These are phyloP conservation scores for Monochamus alternatus DNA, from an alignment of 2,888 invertebrate genomes.

Conservation along the genomic window DNA sequence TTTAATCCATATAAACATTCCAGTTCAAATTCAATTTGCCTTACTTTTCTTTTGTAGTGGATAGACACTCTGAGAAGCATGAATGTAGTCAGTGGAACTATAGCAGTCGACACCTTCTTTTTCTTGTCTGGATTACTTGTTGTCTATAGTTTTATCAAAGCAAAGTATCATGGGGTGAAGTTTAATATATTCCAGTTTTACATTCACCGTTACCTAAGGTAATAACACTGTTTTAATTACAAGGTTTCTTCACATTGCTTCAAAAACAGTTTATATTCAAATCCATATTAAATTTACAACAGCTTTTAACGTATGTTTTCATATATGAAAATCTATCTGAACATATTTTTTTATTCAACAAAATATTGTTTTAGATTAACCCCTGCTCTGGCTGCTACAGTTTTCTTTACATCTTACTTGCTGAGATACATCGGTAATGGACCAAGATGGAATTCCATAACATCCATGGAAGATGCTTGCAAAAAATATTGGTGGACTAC, in stretches of 20 bases:
- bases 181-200: slow-evolving; percentile 46
- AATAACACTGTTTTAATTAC: background rate
- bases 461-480: slow-evolving; percentile 54
- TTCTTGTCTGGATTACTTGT: slow-evolving; percentile 51
- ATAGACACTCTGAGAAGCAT: slow-evolving; percentile 45
- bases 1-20: background rate
- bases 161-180: slow-evolving; percentile 39
- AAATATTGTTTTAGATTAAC: slow-evolving; percentile 68
- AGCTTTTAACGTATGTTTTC: too few species aligned
- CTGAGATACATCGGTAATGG: slow-evolving; percentile 71
- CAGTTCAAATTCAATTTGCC: background rate
- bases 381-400: slow-evolving; percentile 71
- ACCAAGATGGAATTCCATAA: slow-evolving; percentile 69
- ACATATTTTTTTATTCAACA: too few species aligned
- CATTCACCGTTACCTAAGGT: slow-evolving; percentile 45
- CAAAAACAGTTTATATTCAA: too few species aligned
- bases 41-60: slow-evolving; percentile 40
- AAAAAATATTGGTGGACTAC: slow-evolving; percentile 61
- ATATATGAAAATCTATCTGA: too few species aligned
- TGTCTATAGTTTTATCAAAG: slow-evolving; percentile 52
- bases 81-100: slow-evolving; percentile 45
- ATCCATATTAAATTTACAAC: too few species aligned
- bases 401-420: slow-evolving; percentile 71
- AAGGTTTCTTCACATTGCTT: background rate
- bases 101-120: slow-evolving; percentile 55